These are phyloP conservation scores for Trichopria drosophilae DNA, from an alignment of 2,888 invertebrate species.

Conservation along the genomic window DNA sequence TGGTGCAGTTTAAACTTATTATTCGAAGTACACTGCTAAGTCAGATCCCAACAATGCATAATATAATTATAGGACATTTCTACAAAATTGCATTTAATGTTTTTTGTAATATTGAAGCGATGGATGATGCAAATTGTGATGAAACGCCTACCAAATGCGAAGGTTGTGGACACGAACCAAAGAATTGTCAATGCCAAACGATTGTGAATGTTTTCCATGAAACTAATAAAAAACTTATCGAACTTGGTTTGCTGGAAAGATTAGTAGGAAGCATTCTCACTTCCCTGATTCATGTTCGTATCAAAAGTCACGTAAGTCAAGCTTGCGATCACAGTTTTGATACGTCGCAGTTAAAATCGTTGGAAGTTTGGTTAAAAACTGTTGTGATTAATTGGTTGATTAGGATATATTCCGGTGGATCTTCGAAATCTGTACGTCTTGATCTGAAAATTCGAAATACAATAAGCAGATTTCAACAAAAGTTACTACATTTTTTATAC, in stretches of 20 bases:
- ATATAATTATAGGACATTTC: constrained; percentile 72
- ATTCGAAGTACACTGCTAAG: constrained; percentile 70
- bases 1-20: constrained; percentile 67
- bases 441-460: constrained; percentile 63
- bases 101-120: constrained; percentile 60
- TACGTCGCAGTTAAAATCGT: constrained; percentile 73
- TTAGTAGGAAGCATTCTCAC: constrained; percentile 84
- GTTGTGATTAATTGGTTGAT: constrained; percentile 86
- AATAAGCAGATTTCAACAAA: constrained; percentile 72
- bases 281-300: constrained; percentile 78
- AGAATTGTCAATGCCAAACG: constrained; percentile 67
- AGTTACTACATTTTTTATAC: constrained; percentile 79
- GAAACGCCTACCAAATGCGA: constrained; percentile 67
- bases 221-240: constrained; percentile 74
- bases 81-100: constrained; percentile 78
- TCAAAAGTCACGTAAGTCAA: constrained; percentile 81
- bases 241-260: constrained; percentile 78
- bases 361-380: constrained; percentile 85
- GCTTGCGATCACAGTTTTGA: constrained; percentile 87
- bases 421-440: constrained; percentile 63
- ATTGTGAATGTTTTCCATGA: constrained; percentile 74
- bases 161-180: constrained; percentile 71
- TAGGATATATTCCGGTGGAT: constrained; percentile 75
- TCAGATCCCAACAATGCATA: constrained; percentile 72
- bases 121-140: constrained; percentile 61